phyloP scores from a whole-genome alignment of 1,140 invertebrate species.

The Zaprionus davidi region DNA sequence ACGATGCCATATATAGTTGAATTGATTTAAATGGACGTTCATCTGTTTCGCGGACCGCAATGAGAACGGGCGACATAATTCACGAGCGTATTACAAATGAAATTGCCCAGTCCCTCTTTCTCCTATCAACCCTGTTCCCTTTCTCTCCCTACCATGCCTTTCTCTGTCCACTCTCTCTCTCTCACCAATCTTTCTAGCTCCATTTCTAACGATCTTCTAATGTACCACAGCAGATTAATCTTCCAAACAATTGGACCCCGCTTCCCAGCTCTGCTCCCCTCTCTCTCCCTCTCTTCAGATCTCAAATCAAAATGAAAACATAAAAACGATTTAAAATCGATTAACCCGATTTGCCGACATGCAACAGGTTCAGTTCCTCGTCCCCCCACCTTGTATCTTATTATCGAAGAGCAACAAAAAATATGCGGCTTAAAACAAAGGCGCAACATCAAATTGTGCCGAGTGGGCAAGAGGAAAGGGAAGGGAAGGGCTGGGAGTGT shows the following conservation, averaged over 20 bases:
- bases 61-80: conserved; percentile 68
- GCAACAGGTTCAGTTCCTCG: conserved; percentile 72
- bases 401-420: conserved; percentile 57
- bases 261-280: not conserved
- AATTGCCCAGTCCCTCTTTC: too few species aligned
- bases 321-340: conserved; percentile 84
- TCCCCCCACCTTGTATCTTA: conserved; percentile 46
- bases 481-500: not conserved
- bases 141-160: not conserved
- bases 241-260: conserved; percentile 41
- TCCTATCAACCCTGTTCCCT: not conserved
- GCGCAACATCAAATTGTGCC: conserved; percentile 55
- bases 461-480: not conserved
- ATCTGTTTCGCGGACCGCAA: conserved; percentile 60
- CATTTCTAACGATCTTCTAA: conserved; percentile 74
- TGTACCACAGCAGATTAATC: conserved; percentile 65
- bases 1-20: conserved; percentile 71
- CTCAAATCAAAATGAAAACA: conserved; percentile 78
- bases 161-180: not conserved
- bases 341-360: conserved; percentile 81
- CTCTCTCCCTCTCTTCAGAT: not conserved
- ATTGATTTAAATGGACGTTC: conserved; percentile 80
- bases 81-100: conserved; percentile 43
- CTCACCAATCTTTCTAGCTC: not conserved
- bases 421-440: conserved; percentile 82